Percentiles rank a stretch among this genome's conserved stretches.
These are phyloP conservation scores for Pararge aegeria DNA, from an alignment of 1,140 invertebrate genomes.

Conservation along the genomic window DNA sequence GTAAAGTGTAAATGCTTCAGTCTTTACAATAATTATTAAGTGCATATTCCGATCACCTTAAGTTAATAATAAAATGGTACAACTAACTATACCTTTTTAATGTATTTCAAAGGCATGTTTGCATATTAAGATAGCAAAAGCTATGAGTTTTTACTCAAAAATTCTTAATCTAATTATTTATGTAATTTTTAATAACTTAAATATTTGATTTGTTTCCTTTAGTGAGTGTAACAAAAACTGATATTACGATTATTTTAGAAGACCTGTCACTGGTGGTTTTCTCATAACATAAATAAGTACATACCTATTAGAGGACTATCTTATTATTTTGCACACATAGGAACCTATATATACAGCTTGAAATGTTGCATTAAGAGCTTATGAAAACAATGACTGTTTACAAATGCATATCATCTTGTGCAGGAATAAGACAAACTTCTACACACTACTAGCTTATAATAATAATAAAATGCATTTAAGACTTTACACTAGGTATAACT, in stretches of 20 bases:
- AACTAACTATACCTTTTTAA: background rate
- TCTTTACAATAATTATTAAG: constrained; percentile 60
- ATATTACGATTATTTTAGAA: no score
- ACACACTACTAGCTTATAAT: background rate
- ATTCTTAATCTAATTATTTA: background rate
- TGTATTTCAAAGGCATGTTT: background rate
- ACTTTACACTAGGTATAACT: background rate
- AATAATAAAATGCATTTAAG: background rate
- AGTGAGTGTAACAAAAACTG: no score
- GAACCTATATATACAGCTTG: constrained; percentile 2
- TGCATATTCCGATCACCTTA: constrained; percentile 34
- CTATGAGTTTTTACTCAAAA: background rate
- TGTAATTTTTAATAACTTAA: no score
- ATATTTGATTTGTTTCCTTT: no score
- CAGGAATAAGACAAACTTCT: background rate
- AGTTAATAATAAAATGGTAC: background rate
- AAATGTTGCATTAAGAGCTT: background rate
- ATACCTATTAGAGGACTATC: background rate
- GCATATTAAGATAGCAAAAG: background rate
- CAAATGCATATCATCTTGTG: constrained; percentile 4
- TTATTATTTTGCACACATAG: constrained; percentile 2
- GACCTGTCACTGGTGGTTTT: background rate
- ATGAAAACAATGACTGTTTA: background rate
- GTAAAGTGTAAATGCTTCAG: constrained; percentile 64
- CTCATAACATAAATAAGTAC: background rate